Percentiles rank a stretch among this genome's conserved stretches.
These are phyloP conservation scores for Byasa hedistus DNA, from an alignment of 2,888 invertebrate genomes.

Conservation along the genomic window DNA sequence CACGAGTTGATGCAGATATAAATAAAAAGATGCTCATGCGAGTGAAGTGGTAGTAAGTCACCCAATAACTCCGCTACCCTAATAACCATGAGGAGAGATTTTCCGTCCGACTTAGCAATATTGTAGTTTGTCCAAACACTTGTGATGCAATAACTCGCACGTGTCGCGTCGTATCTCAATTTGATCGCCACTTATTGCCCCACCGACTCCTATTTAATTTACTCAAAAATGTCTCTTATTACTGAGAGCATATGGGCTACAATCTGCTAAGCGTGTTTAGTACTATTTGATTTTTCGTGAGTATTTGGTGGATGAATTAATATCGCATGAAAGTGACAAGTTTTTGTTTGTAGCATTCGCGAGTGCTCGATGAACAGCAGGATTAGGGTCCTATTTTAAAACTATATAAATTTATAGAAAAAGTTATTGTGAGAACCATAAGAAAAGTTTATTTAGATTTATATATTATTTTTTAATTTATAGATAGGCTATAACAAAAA, in stretches of 20 bases:
- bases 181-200: constrained; percentile 57
- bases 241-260: constrained; percentile 20
- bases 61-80: constrained; percentile 25
- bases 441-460: too few species aligned
- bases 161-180: constrained; percentile 74
- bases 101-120: constrained; percentile 72
- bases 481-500: too few species aligned
- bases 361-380: too few species aligned
- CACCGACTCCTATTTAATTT: constrained; percentile 35
- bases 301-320: constrained; percentile 60
- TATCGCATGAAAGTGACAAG: constrained; percentile 61
- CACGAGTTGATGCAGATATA: too few species aligned
- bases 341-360: constrained; percentile 32
- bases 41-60: constrained; percentile 20
- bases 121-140: constrained; percentile 74
- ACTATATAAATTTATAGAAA: too few species aligned
- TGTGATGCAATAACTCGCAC: constrained; percentile 74
- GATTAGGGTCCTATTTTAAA: too few species aligned
- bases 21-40: not conserved
- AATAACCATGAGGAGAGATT: constrained; percentile 45
- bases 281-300: constrained; percentile 39
- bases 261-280: constrained; percentile 22
- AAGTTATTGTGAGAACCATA: too few species aligned
- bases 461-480: too few species aligned
- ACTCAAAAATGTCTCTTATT: constrained; percentile 31